Base-by-base conservation (phyloP, 2,888 invertebrate species). In the Pristionchus maxplancki region DNA sequence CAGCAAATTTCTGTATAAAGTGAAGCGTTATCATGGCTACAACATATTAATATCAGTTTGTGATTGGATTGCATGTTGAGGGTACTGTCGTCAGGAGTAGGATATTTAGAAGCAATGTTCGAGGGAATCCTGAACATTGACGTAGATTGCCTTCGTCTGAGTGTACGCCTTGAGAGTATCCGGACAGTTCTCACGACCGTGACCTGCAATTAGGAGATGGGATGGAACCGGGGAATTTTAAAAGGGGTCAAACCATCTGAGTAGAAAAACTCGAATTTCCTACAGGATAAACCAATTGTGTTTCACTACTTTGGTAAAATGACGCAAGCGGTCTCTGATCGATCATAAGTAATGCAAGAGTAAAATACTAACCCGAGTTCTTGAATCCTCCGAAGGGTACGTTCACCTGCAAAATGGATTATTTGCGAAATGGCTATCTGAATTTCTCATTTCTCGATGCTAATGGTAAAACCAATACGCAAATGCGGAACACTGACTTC, bases 351-450 rank as follows among this genome's bases (percentile, higher is more conserved):
- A 31, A 53, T 44, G 28, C n/a, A n/a, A n/a, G n/a, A 31, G 24
- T 15, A 44, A 31, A 44, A 58, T 8, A 48, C 78, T 8, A 5
- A 88, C 88, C 90, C 8, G 96, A 96, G 92, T 95, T 95, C 93
- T 95, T 95, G 93, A 95, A 95, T 4, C 96, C 96, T 8, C 96
- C 96, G 93, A 96, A 96, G 8, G 96, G 96, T 8, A 96, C 94
- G 88, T 96, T 95, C 78, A 78, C 78, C 78, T 78, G 78, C 15
- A 78, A 78, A 78, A 20, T 40, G 3, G 0, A 74, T 40, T 37
- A 3, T 37, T 74, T 64, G 24, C 62, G 28, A 62, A 62, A 62
- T 24, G 11, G 24, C 28, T n/a, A 28, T n/a, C n/a, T 20, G 1
- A 67, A 67, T 24, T 11, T 31, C 6, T 34, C 1, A 34, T 31